Conservation (phyloP, 2,888 invertebrate species). For the Shargacucullia verbasci region DNA sequence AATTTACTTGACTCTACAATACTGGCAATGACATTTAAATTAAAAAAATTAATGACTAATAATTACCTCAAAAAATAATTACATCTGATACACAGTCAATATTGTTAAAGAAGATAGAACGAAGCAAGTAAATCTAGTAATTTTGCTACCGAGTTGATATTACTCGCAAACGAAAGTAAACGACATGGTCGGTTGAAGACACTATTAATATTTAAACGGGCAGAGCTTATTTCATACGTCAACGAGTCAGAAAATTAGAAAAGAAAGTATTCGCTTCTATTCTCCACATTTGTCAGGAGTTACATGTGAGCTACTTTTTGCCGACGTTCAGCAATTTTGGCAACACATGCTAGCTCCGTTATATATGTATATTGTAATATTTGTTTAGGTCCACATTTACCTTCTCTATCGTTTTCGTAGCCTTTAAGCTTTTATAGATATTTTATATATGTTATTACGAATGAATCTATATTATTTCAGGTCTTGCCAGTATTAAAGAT, state of each 20-base stretch:
- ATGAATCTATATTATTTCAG: too few species aligned
- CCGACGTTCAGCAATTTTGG: constrained; percentile 20
- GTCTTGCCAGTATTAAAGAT: too few species aligned
- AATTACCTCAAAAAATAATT: too few species aligned
- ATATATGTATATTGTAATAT: constrained; percentile 21
- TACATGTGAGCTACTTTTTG: constrained; percentile 6
- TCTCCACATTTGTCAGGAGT: constrained; percentile 28
- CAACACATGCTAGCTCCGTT: constrained; percentile 22
- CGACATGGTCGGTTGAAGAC: constrained; percentile 32
- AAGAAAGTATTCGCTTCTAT: constrained; percentile 40
- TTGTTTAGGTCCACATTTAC: constrained; percentile 41
- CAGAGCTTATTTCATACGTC: constrained; percentile 69
- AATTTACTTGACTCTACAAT: too few species aligned
- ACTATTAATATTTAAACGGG: constrained; percentile 60
- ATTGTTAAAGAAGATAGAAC: too few species aligned
- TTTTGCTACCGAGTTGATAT: neutral
- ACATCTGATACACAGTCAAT: too few species aligned
- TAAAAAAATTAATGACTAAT: too few species aligned
- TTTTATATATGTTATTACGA: constrained; percentile 14
- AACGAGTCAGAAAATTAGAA: constrained; percentile 71
- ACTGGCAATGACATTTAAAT: too few species aligned
- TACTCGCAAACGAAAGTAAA: constrained; percentile 21
- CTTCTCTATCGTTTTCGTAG: constrained; percentile 25
- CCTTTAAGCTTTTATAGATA: constrained; percentile 3
- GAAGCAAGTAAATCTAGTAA: too few species aligned